Base-by-base conservation (phyloP, 2,888 invertebrate genomes). In the Melanophora roralis region DNA sequence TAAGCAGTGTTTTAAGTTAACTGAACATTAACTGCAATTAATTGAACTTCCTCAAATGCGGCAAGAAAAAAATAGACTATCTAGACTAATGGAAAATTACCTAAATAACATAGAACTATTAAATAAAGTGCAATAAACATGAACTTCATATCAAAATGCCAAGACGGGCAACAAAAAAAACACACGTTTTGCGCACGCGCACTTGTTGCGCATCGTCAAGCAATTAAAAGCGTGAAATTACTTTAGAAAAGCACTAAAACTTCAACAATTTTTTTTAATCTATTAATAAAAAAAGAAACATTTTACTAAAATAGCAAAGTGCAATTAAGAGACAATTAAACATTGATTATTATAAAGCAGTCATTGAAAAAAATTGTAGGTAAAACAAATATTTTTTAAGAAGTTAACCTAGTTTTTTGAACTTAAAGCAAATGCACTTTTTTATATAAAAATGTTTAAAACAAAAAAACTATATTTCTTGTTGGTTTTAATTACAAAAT, bases 141-240 rank as follows among this genome's bases (percentile, higher is more conserved):
- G 80, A 80, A 80, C 80, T 80, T 23, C 69, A 73, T 64, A 73
- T 60, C 64, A 71, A 71, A 64, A 64, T 65, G 75, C 73, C 69
- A 69, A 62, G 27, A 55, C 67, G 62, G 32, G 51, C n/a, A 12
- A 69, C 38, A 68, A 73, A 75, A 60, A 62, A 77, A 81, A 78
- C 78, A 71, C 78, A 81, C 78, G 81, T 78, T 81, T 74, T 78
- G 82, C 80, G 82, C 82, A 83, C 81, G 82, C 80, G 80, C 82
- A 81, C 82, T 82, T 81, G 84, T 84, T 83, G 83, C 83, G 83
- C 83, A 83, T 81, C 79, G 78, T 67, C 82, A 78, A 81, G 83
- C 86, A 86, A 85, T 87, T 87, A 84, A 84, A 86, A 87, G 86
- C 88, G 86, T 88, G 86, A 87, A 88, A 88, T 88, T 87, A 84